phyloP scores from a whole-genome alignment of 2,888 invertebrate genomes.

The Nephrotoma appendiculata region DNA sequence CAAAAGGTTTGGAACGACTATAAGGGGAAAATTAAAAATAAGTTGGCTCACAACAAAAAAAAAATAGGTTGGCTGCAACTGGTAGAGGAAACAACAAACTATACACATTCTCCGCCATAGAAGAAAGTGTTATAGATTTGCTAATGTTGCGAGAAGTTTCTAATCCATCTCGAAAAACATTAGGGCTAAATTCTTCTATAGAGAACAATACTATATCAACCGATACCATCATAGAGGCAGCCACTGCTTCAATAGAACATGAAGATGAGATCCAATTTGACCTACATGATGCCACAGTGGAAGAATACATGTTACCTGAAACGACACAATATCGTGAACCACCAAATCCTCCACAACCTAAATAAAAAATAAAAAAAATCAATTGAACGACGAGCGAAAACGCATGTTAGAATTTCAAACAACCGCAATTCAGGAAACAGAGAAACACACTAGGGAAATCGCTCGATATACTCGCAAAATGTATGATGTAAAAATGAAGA shows the following conservation, averaged over 20 bases:
- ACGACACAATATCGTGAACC: not conserved
- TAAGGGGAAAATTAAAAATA: not conserved
- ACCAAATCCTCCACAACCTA: not conserved
- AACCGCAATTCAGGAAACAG: not conserved
- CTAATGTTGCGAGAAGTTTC: not conserved
- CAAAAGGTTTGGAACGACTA: not conserved
- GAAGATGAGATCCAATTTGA: not conserved
- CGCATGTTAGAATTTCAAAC: not conserved
- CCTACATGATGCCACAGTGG: not conserved
- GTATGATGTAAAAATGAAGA: not conserved
- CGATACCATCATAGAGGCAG: not conserved
- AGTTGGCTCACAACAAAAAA: not conserved
- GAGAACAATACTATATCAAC: too few species aligned
- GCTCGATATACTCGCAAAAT: not conserved
- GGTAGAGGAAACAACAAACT: not conserved
- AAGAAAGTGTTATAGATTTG: not conserved
- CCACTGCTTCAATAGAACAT: not conserved
- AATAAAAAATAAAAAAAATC: not conserved
- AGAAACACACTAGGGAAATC: not conserved
- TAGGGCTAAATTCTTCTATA: not conserved
- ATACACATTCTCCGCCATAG: not conserved
- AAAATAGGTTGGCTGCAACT: not conserved
- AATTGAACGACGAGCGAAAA: not conserved
- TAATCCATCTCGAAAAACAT: not conserved
- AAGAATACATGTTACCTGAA: not conserved